Conservation (phyloP, 2,888 invertebrate species). For the Dorcus parallelipipedus region DNA sequence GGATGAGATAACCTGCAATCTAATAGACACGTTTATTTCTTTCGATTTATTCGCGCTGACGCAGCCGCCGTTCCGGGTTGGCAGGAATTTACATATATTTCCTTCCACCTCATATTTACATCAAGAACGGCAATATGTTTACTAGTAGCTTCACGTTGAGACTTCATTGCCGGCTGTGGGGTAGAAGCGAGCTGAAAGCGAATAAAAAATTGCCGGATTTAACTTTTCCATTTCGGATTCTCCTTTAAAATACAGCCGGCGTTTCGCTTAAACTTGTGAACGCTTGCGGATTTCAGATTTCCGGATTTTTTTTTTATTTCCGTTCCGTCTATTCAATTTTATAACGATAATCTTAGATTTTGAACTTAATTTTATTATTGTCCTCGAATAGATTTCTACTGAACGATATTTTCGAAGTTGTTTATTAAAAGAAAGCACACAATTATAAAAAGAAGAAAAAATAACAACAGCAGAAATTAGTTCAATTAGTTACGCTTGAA, state of each 20-base stretch:
- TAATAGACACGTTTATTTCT: conserved; percentile 21
- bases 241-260: not conserved
- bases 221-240: not conserved
- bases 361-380: too few relatives aligned
- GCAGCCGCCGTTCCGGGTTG: conserved; percentile 13
- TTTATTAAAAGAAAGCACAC: too few relatives aligned
- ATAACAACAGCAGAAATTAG: too few relatives aligned
- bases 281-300: too few relatives aligned
- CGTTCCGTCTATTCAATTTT: too few relatives aligned
- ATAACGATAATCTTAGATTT: too few relatives aligned
- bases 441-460: too few relatives aligned
- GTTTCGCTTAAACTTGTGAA: too few relatives aligned
- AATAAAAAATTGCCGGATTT: conserved; percentile 1
- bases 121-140: conserved; percentile 7
- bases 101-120: conserved; percentile 2
- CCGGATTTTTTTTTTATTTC: too few relatives aligned
- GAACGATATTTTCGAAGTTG: too few relatives aligned
- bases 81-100: not conserved
- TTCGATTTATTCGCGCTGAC: conserved; percentile 33
- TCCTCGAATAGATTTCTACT: too few relatives aligned
- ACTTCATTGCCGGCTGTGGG: conserved; percentile 14
- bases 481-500: too few relatives aligned
- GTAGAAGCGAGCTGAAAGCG: conserved; percentile 3
- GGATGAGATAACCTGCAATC: not conserved
- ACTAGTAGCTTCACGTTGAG: conserved; percentile 13